Conservation (phyloP, 2,888 invertebrate genomes). For the Leuctra nigra region DNA sequence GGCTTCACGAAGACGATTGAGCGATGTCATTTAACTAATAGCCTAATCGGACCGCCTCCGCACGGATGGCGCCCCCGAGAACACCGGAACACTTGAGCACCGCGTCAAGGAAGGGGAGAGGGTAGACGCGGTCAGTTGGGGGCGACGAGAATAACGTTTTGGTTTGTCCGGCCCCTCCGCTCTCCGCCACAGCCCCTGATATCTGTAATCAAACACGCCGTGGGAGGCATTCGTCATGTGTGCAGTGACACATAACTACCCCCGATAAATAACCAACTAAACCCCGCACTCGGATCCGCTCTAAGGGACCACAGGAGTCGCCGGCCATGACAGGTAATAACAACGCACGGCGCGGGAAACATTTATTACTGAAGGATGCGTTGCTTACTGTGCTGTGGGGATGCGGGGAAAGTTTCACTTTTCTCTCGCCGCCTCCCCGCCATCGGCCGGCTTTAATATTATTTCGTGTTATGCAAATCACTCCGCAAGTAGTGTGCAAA, state of each 20-base stretch:
- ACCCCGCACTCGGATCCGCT: neutral
- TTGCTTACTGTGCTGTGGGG: neutral
- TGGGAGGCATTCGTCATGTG: constrained; percentile 17
- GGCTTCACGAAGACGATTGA: too few relatives aligned
- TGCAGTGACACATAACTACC: neutral
- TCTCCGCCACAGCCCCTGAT: neutral
- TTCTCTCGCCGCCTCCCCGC: neutral
- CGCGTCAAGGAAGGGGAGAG: too few relatives aligned
- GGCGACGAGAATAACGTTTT: neutral
- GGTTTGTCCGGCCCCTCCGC: neutral
- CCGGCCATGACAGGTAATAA: constrained; percentile 6
- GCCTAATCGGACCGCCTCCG: too few relatives aligned
- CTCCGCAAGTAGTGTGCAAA: too few relatives aligned
- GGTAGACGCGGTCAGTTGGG: too few relatives aligned
- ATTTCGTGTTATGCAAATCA: too few relatives aligned
- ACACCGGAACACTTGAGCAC: too few relatives aligned
- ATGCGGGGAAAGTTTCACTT: neutral
- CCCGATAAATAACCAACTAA: constrained; percentile 10
- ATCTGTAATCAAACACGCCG: constrained; percentile 12
- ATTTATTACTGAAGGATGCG: neutral
- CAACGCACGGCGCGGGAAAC: neutral
- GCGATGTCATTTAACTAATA: too few relatives aligned
- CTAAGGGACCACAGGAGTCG: neutral
- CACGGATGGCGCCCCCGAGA: too few relatives aligned
- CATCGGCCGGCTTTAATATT: too few relatives aligned